Conservation (phyloP, 2,797 vertebrate genomes). For the Ceryle rudis region DNA sequence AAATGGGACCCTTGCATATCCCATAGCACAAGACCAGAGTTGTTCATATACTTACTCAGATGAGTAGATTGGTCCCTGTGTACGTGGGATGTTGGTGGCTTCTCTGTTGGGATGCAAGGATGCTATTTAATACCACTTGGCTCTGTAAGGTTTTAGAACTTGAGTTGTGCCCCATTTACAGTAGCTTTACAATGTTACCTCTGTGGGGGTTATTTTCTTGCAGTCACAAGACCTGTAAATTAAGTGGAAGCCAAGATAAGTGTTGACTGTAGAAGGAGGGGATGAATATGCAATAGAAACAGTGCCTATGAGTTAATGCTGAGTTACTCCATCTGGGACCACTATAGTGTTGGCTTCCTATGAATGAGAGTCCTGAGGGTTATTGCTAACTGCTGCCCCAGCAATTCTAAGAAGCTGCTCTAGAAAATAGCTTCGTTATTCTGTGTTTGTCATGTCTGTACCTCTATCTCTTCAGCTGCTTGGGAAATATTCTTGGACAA, state of each 20-base stretch:
- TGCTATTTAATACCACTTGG: background rate
- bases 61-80: background rate
- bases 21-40: background rate
- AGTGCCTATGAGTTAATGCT: slow-evolving; percentile 36
- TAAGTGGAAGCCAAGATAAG: background rate
- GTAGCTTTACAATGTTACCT: background rate
- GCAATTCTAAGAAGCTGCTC: slow-evolving; percentile 2
- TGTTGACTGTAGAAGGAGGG: background rate
- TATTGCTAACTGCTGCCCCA: slow-evolving; percentile 3
- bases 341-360: background rate
- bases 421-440: background rate
- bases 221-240: background rate
- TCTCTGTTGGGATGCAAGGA: background rate
- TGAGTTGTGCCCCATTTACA: background rate
- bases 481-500: slow-evolving; percentile 57
- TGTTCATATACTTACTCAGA: background rate
- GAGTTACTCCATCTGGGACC: slow-evolving; percentile 39
- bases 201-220: background rate
- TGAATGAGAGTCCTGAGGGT: background rate
- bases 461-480: slow-evolving; percentile 43
- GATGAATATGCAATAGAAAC: background rate
- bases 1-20: background rate
- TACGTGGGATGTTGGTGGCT: background rate
- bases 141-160: background rate
- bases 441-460: slow-evolving; percentile 16